Evolutionary conservation across 2,797 vertebrate genomes (phyloP), one percentile per base, ranked within the genome.

Genomic region (Myripristis murdjan): DNA sequence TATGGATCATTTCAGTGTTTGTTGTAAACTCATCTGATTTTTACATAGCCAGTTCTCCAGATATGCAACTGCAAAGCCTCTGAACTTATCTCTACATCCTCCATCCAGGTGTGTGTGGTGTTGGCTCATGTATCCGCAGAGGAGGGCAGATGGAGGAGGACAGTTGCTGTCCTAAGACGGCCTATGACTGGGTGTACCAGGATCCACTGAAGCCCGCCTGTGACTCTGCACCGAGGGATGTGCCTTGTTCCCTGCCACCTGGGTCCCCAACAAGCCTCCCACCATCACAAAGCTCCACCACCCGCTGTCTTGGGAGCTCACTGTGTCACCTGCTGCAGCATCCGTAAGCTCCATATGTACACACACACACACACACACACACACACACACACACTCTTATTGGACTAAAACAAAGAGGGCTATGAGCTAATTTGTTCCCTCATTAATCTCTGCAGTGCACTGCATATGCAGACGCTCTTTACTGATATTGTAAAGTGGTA

Each of bases 21-120:
- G n/a, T 31, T 31, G 2, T 31, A 31, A 31, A 31, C 28, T 4
- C 28, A 2, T 7, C 28, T 31, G 28, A 31, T 31, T n/a, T n/a
- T n/a, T n/a, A n/a, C n/a, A 8, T 7, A 31, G 28, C 28, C 28
- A 31, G 5, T 35, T 9, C 33, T 35, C 33, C 33, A 35, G n/a
- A n/a, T n/a, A 35, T 35, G 33, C 6, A 35, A 6, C 33, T 35
- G n/a, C n/a, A n/a, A n/a, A n/a, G n/a, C n/a, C n/a, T n/a, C n/a
- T n/a, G 18, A 58, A 7, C 31, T n/a, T n/a, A 43, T 1, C 12
- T 12, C 3, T 53, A 4, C 7, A 39, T 56, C 33, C 44, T 41
- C 12, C 54, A 3, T 61, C 7, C 60, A 95, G 94, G 93, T 67
- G 89, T 87, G 10, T 94, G 94, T 48, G 93, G 92, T 5, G 90